A percentile compares a stretch with the other conserved stretches of the same genome.
These are phyloP conservation scores for Itoplectis maculator DNA, from an alignment of 2,888 invertebrate species.

Conservation along the genomic window DNA sequence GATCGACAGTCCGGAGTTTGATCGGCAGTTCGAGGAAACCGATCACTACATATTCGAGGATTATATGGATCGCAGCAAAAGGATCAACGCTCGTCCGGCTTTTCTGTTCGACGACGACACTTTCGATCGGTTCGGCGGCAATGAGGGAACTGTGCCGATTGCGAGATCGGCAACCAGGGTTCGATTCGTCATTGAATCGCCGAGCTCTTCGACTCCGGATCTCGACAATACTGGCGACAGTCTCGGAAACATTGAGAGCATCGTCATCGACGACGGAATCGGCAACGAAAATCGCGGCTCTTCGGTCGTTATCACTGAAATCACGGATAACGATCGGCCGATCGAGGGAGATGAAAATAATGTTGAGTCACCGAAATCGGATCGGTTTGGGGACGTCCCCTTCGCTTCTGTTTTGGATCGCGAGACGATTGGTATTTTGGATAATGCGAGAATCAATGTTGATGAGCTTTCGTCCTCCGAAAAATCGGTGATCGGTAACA, in stretches of 20 bases:
- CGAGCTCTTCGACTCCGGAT: constrained; percentile 71
- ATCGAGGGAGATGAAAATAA: not conserved
- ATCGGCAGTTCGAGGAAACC: constrained; percentile 48
- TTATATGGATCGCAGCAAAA: constrained; percentile 77
- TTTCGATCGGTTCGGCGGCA: constrained; percentile 25
- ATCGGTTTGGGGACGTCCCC: constrained; percentile 68
- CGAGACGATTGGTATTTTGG: constrained; percentile 3
- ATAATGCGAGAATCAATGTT: not conserved
- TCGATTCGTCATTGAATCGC: constrained; percentile 78
- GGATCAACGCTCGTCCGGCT: constrained; percentile 62
- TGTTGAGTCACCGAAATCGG: constrained; percentile 10
- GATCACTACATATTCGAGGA: constrained; percentile 79
- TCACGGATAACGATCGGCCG: constrained; percentile 16
- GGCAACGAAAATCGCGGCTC: constrained; percentile 5
- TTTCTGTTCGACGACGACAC: constrained; percentile 64
- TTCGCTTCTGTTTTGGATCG: constrained; percentile 60
- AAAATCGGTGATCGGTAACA: not conserved
- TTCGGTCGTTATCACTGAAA: constrained; percentile 58
- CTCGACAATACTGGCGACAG: constrained; percentile 58
- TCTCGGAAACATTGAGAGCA: constrained; percentile 65
- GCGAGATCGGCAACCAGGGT: constrained; percentile 73
- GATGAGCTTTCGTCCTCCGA: not conserved
- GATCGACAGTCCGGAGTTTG: constrained; percentile 54
- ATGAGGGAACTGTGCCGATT: constrained; percentile 27
- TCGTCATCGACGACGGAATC: constrained; percentile 45